Evolutionary conservation across 2,888 invertebrate genomes (phyloP).

Genomic region (Agriopis aurantiaria): DNA sequence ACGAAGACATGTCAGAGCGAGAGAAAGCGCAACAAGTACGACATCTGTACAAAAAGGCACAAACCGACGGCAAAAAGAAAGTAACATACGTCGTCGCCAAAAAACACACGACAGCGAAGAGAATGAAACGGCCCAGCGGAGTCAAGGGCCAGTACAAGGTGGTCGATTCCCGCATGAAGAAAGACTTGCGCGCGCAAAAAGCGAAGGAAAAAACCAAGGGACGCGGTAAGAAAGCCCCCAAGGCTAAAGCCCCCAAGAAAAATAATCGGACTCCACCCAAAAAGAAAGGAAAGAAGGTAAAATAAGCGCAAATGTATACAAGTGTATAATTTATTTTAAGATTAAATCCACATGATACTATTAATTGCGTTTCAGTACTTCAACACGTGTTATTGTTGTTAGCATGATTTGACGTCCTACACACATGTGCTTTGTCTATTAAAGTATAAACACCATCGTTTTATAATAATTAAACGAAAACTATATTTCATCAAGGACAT

Average conservation of each 20-base stretch:
- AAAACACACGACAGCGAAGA: conserved; percentile 92
- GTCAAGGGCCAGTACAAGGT: conserved; percentile 97
- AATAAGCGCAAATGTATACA: conserved; percentile 46
- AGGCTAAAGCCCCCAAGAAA: conserved; percentile 53
- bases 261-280: conserved; percentile 52
- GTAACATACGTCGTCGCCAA: conserved; percentile 97
- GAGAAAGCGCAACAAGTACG: conserved; percentile 98
- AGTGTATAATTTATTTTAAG: conserved; percentile 21
- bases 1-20: conserved; percentile 94
- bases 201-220: conserved; percentile 87
- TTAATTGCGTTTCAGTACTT: conserved; percentile 23
- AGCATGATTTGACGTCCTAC: conserved; percentile 5
- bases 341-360: conserved; percentile 31
- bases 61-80: conserved; percentile 94
- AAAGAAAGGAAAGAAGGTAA: conserved; percentile 71
- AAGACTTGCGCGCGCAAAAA: conserved; percentile 92
- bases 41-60: conserved; percentile 96
- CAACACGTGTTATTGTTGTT: conserved; percentile 18
- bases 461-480: neutral
- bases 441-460: neutral
- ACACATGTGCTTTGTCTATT: neutral
- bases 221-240: conserved; percentile 71
- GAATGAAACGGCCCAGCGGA: conserved; percentile 92
- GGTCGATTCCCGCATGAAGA: conserved; percentile 98
- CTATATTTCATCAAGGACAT: conserved; percentile 3